Evolutionary conservation across 2,888 invertebrate genomes (phyloP), one percentile per base, ranked within the genome.

Genomic region (Neria commutata): DNA sequence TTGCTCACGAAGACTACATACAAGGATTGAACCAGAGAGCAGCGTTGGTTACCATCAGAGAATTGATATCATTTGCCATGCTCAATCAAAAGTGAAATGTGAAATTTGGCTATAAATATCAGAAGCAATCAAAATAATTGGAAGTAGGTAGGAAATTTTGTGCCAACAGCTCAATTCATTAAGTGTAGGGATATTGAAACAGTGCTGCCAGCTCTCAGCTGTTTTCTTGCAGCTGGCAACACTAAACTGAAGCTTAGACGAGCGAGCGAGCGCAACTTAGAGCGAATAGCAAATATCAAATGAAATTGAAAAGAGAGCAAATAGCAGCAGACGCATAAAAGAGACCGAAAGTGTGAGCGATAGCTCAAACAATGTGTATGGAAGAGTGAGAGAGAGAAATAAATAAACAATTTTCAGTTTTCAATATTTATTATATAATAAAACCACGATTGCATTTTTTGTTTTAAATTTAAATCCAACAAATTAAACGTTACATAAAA

Each of bases 291-390:
- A 24, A 68, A 72, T 72, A 70, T 70, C 74, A 73, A 78, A 76
- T 76, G 21, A 69, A 69, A 71, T 68, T 73, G 66, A 67, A 72
- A 72, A 71, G 63, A 66, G 63, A 34, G n/a, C 21, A 58, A 51
- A 25, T 8, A 8, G 45, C 37, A 59, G 48, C 1, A 24, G 24
- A 37, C 11, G 24, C 14, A 19, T 47, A 52, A 51, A 45, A n/a
- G 5, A 45, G 48, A 33, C 34, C 11, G 37, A 57, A 34, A 16
- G n/a, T n/a, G n/a, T n/a, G n/a, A n/a, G n/a, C n/a, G n/a, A n/a
- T n/a, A n/a, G n/a, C n/a, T n/a, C 76, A 77, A 74, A 75, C 81
- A 78, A 79, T 77, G 80, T 81, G n/a, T n/a, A n/a, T n/a, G n/a
- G n/a, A n/a, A n/a, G n/a, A n/a, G n/a, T n/a, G 61, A 61, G 62